Base-by-base conservation (phyloP, 2,797 vertebrate genomes). In the Steatocranus sp. region DNA sequence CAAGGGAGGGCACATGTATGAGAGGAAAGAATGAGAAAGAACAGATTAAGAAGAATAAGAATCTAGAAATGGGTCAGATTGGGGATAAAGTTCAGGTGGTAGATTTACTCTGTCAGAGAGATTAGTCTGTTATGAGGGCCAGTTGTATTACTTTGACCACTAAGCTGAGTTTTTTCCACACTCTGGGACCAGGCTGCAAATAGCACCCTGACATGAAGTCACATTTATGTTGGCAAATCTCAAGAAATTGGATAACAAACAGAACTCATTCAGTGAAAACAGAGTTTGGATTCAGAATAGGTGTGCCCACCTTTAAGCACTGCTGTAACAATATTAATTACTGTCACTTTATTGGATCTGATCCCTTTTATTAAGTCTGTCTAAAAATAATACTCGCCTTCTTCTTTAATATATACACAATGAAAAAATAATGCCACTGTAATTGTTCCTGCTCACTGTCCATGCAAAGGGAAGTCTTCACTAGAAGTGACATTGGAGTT, bases 1-100 rank as follows among this genome's bases (percentile, higher is more conserved):
- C 80, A 77, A 82, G 86, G 92, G 86, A 91, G 88, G 78, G 75
- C 20, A 76, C 8, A 78, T 83, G 85, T 84, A 56, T 49, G 74
- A 76, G 73, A 61, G 75, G 76, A 83, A 86, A 61, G 66, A 82
- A 49, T 76, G 46, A 78, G 25, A 73, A 34, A 70, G 17, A 73
- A 27, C 25, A 84, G 79, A 51, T 41, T n/a, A 43, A 48, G 73
- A 51, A 34, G 18, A 48, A 74, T 15, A 43, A 73, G 79, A 83
- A 81, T 53, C 20, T n/a, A 30, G 12, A 80, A 83, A 81, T 4
- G 56, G 8, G 68, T 12, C n/a, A 41, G 32, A 78, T 80, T 36
- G 48, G 58, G 12, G 58, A 51, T 54, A 66, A 20, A 56, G 46
- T 70, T 58, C 8, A 74, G 46, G 74, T 78, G 43, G 2, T 75